Conservation (phyloP, 2,113 vertebrate genomes). For the Rhea americana region DNA sequence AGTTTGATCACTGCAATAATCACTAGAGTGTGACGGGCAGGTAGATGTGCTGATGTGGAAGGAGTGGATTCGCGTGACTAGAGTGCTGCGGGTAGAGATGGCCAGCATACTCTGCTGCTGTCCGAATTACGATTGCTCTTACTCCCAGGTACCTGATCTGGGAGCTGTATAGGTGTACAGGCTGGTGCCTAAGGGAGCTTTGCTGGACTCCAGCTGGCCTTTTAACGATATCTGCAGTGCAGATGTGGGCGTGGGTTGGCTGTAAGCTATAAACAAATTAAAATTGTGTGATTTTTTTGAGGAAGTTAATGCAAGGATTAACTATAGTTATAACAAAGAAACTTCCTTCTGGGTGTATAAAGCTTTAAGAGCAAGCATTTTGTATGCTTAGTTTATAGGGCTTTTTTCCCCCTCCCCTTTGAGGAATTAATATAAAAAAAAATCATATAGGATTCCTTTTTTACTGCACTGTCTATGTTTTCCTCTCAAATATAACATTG, state of each 20-base stretch:
- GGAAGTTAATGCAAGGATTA: not conserved
- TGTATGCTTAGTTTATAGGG: not conserved
- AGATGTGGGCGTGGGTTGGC: not conserved
- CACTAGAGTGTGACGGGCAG: not conserved
- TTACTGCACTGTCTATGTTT: not conserved
- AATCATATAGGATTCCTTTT: not conserved
- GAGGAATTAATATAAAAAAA: not conserved
- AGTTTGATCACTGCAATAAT: not conserved
- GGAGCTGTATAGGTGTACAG: not conserved
- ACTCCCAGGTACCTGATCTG: not conserved
- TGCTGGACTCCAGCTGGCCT: not conserved
- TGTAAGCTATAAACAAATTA: not conserved
- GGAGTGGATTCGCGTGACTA: not conserved
- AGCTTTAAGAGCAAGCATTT: not conserved
- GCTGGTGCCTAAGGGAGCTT: not conserved
- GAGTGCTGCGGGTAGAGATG: not conserved
- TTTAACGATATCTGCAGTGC: not conserved
- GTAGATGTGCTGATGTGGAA: not conserved
- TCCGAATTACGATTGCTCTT: not conserved
- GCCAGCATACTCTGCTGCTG: not conserved
- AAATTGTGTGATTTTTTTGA: not conserved
- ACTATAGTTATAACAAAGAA: not conserved
- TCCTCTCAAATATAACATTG: not conserved
- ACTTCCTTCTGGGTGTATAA: not conserved
- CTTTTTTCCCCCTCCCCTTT: not conserved